Conservation (phyloP, 2,888 invertebrate species). For the Oegoconia quadripuncta region DNA sequence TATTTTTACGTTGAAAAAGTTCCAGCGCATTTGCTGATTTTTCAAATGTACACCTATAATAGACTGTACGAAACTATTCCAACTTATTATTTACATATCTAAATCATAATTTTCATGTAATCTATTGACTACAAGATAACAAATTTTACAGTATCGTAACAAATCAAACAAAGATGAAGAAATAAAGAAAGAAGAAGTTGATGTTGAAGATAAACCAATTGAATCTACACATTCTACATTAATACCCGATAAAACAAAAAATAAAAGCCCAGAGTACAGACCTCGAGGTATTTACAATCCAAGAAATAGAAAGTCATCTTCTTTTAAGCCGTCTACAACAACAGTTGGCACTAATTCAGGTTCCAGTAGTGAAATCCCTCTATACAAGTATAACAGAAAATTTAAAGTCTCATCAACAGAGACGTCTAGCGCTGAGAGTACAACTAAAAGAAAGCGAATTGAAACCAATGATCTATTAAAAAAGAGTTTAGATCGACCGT, state of each 20-base stretch:
- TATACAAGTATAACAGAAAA: slow-evolving; percentile 60
- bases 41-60: no score
- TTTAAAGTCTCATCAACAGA: slow-evolving; percentile 47
- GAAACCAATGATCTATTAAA: slow-evolving; percentile 39
- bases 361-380: slow-evolving; percentile 38
- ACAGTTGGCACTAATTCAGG: slow-evolving; percentile 18
- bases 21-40: no score
- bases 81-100: no score
- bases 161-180: slow-evolving; percentile 41
- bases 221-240: slow-evolving; percentile 27
- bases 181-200: slow-evolving; percentile 10
- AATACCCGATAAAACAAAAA: slow-evolving; percentile 31
- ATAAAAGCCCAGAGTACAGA: slow-evolving; percentile 42
- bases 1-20: no score
- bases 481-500: slow-evolving; percentile 46
- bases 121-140: neutral
- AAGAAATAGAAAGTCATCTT: slow-evolving; percentile 46
- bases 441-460: slow-evolving; percentile 34
- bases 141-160: slow-evolving; percentile 55
- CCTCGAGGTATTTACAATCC: slow-evolving; percentile 49
- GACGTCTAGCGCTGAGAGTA: slow-evolving; percentile 33
- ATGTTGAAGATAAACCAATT: slow-evolving; percentile 29
- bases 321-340: slow-evolving; percentile 36
- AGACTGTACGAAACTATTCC: no score
- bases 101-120: neutral